Base-by-base conservation (phyloP, 2,888 invertebrate genomes). In the Tenthredo scrophulariae region DNA sequence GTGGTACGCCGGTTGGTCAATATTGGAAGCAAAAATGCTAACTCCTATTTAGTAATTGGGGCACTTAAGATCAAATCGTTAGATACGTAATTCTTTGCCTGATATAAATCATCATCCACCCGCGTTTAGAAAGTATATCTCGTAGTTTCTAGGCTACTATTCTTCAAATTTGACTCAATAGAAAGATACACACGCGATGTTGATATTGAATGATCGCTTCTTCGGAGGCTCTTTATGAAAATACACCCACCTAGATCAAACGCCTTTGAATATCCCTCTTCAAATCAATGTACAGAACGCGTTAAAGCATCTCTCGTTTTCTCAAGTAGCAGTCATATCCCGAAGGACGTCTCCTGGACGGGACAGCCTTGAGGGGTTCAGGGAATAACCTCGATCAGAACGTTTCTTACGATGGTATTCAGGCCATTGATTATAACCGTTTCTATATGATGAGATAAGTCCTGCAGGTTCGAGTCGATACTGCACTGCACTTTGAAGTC, bases 291-390 rank as follows among this genome's bases (percentile, higher is more conserved):
- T 29, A 37, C n/a, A 15, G 26, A 72, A 46, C 43, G 13, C 15
- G 15, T 15, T 75, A 13, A 33, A 33, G 26, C 46, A 62, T 26
- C 40, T 62, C 13, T 37, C 58, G 2, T 26, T 77, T 29, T 37
- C 40, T 13, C 33, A 26, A 50, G 50, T 26, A 10, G 18, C 37
- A 29, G 79, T 79, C 15, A 37, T 62, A n/a, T 80, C 80, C 80
- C 58, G 80, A 80, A 80, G 80, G 80, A 80, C 62, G 80, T 80
- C 80, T 80, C 50, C 62, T 62, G 80, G 80, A 54, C 77, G n/a
- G 54, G 54, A 58, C 80, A 80, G 40, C 80, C 80, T 80, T 80
- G 62, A 40, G 62, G 62, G 54, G 58, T 80, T 40, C 37, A 50
- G 40, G 80, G 80, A 62, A 62, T 62, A 62, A 58, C 80, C 62